phyloP scores from a whole-genome alignment of 2,113 vertebrate species.

The Megaceryle maxima region DNA sequence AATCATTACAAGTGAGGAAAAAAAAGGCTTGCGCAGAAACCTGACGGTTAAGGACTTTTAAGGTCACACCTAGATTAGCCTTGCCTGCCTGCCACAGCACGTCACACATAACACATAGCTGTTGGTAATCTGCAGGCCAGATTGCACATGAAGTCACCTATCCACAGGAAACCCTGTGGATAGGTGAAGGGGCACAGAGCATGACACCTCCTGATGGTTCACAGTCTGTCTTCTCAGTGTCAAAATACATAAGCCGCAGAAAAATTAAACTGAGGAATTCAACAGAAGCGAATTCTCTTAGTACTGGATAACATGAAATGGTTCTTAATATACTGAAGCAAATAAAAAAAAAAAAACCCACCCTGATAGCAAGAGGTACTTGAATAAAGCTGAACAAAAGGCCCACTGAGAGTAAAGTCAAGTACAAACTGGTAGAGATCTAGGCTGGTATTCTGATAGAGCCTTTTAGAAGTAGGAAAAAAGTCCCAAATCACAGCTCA shows the following conservation, averaged over 20 bases:
- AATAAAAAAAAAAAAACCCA: background rate
- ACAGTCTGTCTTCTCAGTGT: background rate
- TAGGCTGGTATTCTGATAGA: background rate
- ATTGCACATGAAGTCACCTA: background rate
- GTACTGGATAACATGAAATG: background rate
- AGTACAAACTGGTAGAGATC: background rate
- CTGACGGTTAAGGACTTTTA: background rate
- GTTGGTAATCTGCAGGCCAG: background rate
- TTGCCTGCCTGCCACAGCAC: background rate
- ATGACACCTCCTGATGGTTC: background rate
- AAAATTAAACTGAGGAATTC: background rate
- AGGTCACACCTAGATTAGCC: background rate
- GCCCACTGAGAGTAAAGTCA: background rate
- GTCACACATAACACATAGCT: background rate
- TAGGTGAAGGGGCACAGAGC: background rate
- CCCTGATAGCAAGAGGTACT: background rate
- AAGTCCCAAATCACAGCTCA: background rate
- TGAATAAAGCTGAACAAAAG: background rate
- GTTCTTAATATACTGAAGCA: background rate
- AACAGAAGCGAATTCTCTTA: background rate
- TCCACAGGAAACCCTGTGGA: background rate
- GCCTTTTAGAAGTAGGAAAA: background rate
- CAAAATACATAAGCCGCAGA: background rate
- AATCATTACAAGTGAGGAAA: background rate
- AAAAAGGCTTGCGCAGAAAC: background rate